Evolutionary conservation across 2,113 vertebrate species (phyloP).

Genomic region (Rostratula benghalensis): DNA sequence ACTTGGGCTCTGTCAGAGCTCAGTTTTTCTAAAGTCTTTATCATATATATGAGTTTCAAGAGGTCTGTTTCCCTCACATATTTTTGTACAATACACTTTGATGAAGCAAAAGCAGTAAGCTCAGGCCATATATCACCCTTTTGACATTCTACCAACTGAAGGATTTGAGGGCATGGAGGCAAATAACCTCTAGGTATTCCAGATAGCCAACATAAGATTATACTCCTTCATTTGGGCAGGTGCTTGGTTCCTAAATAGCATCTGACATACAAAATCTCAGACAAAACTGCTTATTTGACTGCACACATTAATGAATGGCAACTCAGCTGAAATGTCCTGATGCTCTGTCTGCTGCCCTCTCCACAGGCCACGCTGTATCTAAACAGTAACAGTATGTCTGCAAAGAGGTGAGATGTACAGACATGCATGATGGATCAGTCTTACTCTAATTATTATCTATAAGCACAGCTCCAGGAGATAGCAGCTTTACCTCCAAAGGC

Average conservation of each 20-base stretch:
- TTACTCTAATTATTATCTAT: neutral
- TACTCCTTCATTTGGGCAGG: neutral
- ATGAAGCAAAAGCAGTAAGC: neutral
- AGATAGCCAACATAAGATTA: neutral
- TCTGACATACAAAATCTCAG: rapidly evolving
- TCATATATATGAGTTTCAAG: neutral
- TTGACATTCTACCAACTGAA: neutral
- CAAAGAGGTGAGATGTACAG: neutral
- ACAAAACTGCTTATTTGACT: neutral
- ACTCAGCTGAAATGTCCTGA: neutral
- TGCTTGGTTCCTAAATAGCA: neutral
- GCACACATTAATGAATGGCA: neutral
- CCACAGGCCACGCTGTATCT: neutral
- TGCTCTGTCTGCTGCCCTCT: neutral
- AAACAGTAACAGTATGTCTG: neutral
- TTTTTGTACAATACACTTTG: neutral
- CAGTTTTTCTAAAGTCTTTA: neutral
- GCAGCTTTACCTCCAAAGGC: neutral
- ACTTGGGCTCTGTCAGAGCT: neutral
- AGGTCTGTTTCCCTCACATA: neutral
- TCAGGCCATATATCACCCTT: neutral
- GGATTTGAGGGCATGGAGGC: neutral
- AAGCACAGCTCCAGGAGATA: neutral
- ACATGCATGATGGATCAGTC: neutral
- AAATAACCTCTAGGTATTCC: neutral